A percentile compares a stretch with the other conserved stretches of the same genome.
Evolutionary conservation across 2,888 invertebrate genomes (phyloP).

Genomic region (Xanthostigma xanthostigma): DNA sequence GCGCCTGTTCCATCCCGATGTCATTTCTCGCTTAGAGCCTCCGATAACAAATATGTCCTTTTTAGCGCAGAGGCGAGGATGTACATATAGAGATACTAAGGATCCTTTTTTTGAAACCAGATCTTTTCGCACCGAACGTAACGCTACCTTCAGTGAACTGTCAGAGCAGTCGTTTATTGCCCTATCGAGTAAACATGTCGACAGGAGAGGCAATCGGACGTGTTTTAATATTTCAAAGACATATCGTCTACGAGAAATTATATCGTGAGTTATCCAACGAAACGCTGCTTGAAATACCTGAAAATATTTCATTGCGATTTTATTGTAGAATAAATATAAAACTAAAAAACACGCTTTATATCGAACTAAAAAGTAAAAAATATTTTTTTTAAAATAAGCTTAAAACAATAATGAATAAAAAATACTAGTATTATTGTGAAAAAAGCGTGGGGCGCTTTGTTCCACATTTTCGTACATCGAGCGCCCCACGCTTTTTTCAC

Average conservation of each 20-base stretch:
- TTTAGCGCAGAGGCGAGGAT: conserved; percentile 71
- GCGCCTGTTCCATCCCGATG: conserved; percentile 53
- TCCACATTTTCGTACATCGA: too few relatives aligned
- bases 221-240: conserved; percentile 75
- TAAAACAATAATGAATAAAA: too few relatives aligned
- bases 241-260: conserved; percentile 57
- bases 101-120: conserved; percentile 61
- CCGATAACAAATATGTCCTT: conserved; percentile 81
- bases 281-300: conserved; percentile 73
- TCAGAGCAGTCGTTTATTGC: conserved; percentile 65
- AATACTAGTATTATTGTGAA: too few relatives aligned
- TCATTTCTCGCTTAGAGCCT: conserved; percentile 68
- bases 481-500: too few relatives aligned
- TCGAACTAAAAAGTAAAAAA: too few relatives aligned
- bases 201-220: conserved; percentile 70
- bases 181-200: conserved; percentile 61
- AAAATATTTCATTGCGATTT: conserved; percentile 3
- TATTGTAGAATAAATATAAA: too few relatives aligned
- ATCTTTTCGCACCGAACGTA: conserved; percentile 66
- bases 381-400: too few relatives aligned
- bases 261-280: conserved; percentile 75
- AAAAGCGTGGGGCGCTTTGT: too few relatives aligned
- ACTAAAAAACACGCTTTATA: too few relatives aligned
- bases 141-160: conserved; percentile 63
- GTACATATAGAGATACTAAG: conserved; percentile 56